These are phyloP conservation scores for Neodontobutis hainanensis DNA, from an alignment of 2,113 vertebrate genomes.

Conservation along the genomic window DNA sequence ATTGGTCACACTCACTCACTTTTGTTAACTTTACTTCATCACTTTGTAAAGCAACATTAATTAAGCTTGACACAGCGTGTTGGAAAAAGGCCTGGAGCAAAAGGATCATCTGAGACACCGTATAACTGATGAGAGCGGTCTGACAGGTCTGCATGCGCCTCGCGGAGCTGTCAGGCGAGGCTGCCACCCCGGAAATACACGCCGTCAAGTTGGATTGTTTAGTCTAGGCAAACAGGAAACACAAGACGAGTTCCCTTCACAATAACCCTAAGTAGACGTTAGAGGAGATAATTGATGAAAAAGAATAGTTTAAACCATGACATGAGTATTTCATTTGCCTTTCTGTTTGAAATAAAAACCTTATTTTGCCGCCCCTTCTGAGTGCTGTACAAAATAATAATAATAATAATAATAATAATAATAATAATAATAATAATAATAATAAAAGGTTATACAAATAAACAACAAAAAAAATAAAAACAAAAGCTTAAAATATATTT, in stretches of 20 bases:
- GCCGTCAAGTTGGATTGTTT: constrained; percentile 10
- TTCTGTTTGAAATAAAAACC: no score
- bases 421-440: no score
- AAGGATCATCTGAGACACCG: not conserved
- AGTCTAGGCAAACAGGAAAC: not conserved
- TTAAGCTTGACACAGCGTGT: constrained; percentile 31
- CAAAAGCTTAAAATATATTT: no score
- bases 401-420: no score
- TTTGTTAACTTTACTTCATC: constrained; percentile 21
- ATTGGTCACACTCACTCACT: constrained; percentile 10
- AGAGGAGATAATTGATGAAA: no score
- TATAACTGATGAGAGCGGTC: constrained; percentile 50
- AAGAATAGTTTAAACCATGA: no score
- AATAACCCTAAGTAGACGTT: constrained; percentile 25
- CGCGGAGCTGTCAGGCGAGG: constrained; percentile 38
- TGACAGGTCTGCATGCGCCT: constrained; percentile 57
- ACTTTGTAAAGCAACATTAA: constrained; percentile 23
- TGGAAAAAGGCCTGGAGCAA: constrained; percentile 23
- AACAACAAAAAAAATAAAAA: no score
- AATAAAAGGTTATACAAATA: no score
- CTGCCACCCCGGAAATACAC: constrained; percentile 45
- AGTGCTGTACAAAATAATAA: no score
- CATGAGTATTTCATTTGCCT: no score
- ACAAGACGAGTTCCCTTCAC: not conserved
- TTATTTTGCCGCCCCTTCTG: no score